Evolutionary conservation across 1,140 invertebrate species (phyloP).

Genomic region (Arctopsyche grandis): DNA sequence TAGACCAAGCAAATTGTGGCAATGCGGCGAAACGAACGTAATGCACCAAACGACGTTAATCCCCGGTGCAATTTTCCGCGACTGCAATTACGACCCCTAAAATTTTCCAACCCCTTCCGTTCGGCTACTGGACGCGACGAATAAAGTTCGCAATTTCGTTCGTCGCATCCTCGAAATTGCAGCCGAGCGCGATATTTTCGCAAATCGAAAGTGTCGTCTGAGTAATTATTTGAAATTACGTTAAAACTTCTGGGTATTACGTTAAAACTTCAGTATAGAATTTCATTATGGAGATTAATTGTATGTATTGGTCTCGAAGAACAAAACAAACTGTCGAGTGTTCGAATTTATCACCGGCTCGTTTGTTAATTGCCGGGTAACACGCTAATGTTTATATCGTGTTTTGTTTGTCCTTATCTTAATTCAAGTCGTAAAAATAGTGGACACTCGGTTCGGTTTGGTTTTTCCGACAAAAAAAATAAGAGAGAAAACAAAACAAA

Average conservation of each 20-base stretch:
- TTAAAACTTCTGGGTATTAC: too few relatives aligned
- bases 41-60: conserved; percentile 47
- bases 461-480: not conserved
- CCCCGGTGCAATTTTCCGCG: conserved; percentile 47
- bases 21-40: conserved; percentile 46
- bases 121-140: not conserved
- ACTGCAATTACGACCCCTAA: conserved; percentile 41
- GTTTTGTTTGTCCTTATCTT: conserved; percentile 4
- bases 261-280: too few relatives aligned
- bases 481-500: not conserved
- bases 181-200: too few relatives aligned
- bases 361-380: conserved; percentile 9
- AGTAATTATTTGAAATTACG: too few relatives aligned
- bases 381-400: conserved; percentile 16
- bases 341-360: conserved; percentile 8
- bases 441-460: not conserved
- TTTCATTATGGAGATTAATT: not conserved
- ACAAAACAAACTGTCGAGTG: not conserved
- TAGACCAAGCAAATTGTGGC: conserved; percentile 37
- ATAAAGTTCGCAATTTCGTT: conserved; percentile 7
- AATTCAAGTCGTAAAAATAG: conserved; percentile 12
- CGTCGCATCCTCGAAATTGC: not conserved
- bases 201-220: too few relatives aligned
- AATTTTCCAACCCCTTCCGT: conserved; percentile 7
- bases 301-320: not conserved